These are phyloP conservation scores for Drosophila borealis DNA, from an alignment of 2,888 invertebrate genomes.

Conservation along the genomic window DNA sequence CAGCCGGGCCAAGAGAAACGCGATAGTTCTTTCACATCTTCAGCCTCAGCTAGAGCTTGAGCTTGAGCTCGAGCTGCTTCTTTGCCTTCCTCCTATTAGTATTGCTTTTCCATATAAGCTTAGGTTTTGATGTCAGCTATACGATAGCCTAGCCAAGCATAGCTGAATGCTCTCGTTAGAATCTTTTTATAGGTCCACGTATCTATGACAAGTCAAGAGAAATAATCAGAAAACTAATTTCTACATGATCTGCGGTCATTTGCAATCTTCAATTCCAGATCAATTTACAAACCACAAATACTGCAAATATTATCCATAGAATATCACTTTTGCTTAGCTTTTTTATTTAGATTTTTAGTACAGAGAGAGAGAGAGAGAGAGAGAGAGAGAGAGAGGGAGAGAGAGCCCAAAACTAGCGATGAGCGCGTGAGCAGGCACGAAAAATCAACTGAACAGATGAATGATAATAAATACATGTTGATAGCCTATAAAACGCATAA, in stretches of 20 bases:
- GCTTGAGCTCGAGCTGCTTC: neutral
- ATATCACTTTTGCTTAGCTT: neutral
- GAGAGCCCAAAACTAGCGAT: too few species aligned
- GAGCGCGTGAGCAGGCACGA: too few species aligned
- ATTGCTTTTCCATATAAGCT: conserved; percentile 5
- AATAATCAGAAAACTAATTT: conserved; percentile 19
- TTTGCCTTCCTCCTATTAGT: neutral
- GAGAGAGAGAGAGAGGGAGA: too few species aligned
- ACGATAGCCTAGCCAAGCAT: conserved; percentile 1
- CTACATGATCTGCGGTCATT: conserved; percentile 5
- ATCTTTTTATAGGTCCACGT: conserved; percentile 8
- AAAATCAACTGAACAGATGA: too few species aligned
- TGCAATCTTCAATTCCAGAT: conserved; percentile 21
- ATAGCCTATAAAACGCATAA: too few species aligned
- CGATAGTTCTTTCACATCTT: conserved; percentile 15
- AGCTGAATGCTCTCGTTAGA: conserved; percentile 3
- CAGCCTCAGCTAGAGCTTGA: too few species aligned
- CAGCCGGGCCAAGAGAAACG: neutral
- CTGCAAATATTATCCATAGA: conserved; percentile 1
- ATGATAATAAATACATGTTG: too few species aligned
- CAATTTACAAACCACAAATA: conserved; percentile 25
- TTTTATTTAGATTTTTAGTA: too few species aligned
- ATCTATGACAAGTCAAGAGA: conserved; percentile 5
- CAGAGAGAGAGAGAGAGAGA: too few species aligned
- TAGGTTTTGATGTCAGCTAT: conserved; percentile 15